Base-by-base conservation (phyloP, 2,113 vertebrate species). In the Labrus mixtus region DNA sequence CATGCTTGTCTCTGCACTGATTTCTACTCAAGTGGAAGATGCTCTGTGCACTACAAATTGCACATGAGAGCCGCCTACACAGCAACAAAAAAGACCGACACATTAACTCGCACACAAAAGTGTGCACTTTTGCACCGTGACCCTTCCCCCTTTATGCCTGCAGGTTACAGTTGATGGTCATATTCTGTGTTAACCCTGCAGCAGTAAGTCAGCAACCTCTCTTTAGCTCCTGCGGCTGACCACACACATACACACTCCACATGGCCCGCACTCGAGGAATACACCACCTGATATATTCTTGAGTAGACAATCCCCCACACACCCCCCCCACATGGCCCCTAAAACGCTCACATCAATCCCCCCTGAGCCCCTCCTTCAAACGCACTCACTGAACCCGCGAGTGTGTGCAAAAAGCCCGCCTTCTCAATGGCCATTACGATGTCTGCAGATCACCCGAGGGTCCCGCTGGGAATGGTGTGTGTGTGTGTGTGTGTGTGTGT, bases 321-420 rank as follows among this genome's bases (percentile, higher is more conserved):
- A 0, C n/a, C 29, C 36, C 11, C 37, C 20, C 55, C 69, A 74
- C 81, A 72, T 62, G 73, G 73, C 64, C 56, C 68, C 65, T 58
- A 72, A 78, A 73, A 69, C 22, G 5, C 36, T 80, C 61, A 69
- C 68, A 81, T 74, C 48, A 73, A 16, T 37, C 64, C 73, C 60
- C 55, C 45, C 13, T 2, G 20, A 0, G 45, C 68, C 73, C 85
- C 85, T 86, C 77, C 79, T 66, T 70, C 12, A 15, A 61, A 86
- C 10, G 89, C 71, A 59, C 89, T 82, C 73, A 4, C 36, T 90
- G 90, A 90, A 89, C 90, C 74, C 76, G 4, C 2, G 60, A 63
- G 50, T 78, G 60, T 77, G 76, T 39, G 74, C 53, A 41, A 29
- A 75, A 17, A 48, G 6, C 71, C 86, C 80, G 70, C 87, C 82